Evolutionary conservation across 2,113 vertebrate genomes (phyloP).

Genomic region (Axis porcinus): DNA sequence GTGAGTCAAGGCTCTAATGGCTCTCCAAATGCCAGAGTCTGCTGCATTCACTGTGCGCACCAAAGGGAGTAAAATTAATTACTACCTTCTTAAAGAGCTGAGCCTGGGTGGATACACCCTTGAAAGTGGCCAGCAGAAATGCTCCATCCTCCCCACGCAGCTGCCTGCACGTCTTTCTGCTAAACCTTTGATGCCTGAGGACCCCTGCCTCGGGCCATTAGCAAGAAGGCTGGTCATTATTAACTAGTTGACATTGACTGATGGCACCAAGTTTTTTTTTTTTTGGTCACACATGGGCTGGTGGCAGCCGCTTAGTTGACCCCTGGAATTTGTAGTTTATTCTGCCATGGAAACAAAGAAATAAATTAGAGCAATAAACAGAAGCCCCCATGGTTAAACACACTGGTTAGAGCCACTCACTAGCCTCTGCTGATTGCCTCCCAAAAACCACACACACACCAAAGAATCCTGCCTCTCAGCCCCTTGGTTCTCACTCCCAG

Average conservation of each 20-base stretch:
- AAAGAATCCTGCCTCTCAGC: neutral
- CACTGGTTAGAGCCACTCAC: neutral
- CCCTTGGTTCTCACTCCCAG: neutral
- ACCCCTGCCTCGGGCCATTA: constrained; percentile 71
- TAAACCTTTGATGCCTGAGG: neutral
- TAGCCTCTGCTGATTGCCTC: neutral
- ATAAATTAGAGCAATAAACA: constrained; percentile 79
- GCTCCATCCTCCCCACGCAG: neutral
- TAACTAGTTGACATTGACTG: constrained; percentile 79
- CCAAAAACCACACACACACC: neutral
- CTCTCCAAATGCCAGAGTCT: constrained; percentile 52
- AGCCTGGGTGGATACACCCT: neutral
- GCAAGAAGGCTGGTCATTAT: constrained; percentile 69
- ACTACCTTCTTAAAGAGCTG: neutral
- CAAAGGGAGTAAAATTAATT: constrained; percentile 37
- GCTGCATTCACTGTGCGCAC: neutral
- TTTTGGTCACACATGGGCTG: constrained; percentile 47
- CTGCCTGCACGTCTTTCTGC: neutral
- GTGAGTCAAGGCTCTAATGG: constrained; percentile 3
- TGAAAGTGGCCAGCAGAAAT: constrained; percentile 20
- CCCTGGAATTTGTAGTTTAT: constrained; percentile 79
- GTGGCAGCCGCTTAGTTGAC: constrained; percentile 72
- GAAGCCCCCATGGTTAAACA: constrained; percentile 43
- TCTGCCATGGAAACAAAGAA: constrained; percentile 77
- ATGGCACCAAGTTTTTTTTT: constrained; percentile 54